Percentiles rank a stretch among this genome's conserved stretches.
phyloP scores from a whole-genome alignment of 2,888 invertebrate species.

The Dryococelus australis region DNA sequence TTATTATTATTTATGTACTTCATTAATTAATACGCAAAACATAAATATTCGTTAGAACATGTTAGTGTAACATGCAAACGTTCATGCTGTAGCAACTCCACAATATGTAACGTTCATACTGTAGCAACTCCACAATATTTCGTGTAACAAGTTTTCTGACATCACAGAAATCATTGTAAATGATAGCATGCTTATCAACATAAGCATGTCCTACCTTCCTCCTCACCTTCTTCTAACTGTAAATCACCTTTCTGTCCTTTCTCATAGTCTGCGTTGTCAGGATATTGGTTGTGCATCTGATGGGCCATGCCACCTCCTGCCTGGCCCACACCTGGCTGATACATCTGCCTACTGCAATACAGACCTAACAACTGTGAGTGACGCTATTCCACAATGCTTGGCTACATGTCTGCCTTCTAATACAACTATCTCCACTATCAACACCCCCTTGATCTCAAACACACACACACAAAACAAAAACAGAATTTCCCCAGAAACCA shows the following conservation, averaged over 20 bases:
- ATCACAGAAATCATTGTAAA: neutral
- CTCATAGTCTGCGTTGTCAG: conserved; percentile 48
- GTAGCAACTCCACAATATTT: too few relatives aligned
- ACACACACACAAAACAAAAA: neutral
- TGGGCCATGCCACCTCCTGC: conserved; percentile 42
- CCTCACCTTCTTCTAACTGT: conserved; percentile 56
- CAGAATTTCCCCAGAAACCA: neutral
- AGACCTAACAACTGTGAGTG: neutral
- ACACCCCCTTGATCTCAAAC: too few relatives aligned
- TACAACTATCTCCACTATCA: too few relatives aligned
- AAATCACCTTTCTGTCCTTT: conserved; percentile 51
- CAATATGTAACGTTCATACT: too few relatives aligned
- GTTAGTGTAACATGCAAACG: too few relatives aligned
- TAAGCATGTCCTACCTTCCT: conserved; percentile 58
- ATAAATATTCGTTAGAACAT: too few relatives aligned
- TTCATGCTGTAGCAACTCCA: too few relatives aligned
- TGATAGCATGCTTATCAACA: neutral
- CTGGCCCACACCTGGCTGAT: neutral
- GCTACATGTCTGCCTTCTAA: neutral
- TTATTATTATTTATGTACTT: too few relatives aligned
- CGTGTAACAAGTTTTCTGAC: too few relatives aligned
- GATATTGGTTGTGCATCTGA: conserved; percentile 44
- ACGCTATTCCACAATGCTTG: neutral
- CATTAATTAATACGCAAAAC: too few relatives aligned
- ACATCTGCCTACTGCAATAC: conserved; percentile 16